phyloP scores from a whole-genome alignment of 2,113 vertebrate species.

The Gnathonemus longibarbis region DNA sequence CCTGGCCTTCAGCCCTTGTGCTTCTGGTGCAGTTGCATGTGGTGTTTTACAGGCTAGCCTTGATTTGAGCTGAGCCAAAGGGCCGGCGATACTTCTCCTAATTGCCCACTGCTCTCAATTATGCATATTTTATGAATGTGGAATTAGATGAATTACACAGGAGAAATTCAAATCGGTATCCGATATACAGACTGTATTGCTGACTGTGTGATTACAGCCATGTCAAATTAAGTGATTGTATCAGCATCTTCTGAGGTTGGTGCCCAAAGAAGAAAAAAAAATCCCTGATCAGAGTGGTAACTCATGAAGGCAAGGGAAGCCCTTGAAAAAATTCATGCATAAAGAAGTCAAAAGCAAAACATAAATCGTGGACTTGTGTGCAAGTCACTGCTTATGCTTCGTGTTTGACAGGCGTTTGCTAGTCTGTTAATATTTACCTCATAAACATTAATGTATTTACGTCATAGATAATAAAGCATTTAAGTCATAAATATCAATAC shows the following conservation, averaged over 20 bases:
- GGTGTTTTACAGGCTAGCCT: conserved; percentile 16
- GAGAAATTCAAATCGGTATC: conserved; percentile 20
- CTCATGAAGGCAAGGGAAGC: not conserved
- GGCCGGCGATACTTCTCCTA: not conserved
- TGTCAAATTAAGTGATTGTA: conserved; percentile 18
- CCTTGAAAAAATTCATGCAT: not conserved
- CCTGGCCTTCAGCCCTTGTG: not conserved
- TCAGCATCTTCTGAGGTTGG: conserved; percentile 23
- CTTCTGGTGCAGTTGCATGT: conserved; percentile 1
- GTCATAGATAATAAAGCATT: not conserved
- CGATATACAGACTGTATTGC: not conserved
- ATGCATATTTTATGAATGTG: conserved; percentile 59
- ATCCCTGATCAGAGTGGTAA: not conserved
- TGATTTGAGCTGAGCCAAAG: conserved; percentile 19
- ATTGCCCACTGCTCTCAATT: conserved; percentile 33
- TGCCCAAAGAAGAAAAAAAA: not conserved
- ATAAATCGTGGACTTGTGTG: not conserved
- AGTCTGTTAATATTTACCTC: not conserved
- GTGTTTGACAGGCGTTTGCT: not conserved
- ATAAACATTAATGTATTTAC: not conserved
- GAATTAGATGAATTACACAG: conserved; percentile 43
- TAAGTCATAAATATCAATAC: not conserved
- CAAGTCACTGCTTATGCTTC: not conserved
- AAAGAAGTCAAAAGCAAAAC: not conserved
- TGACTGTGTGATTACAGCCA: conserved; percentile 14